Conservation (phyloP, 2,888 invertebrate species). For the Trissolcus japonicus region DNA sequence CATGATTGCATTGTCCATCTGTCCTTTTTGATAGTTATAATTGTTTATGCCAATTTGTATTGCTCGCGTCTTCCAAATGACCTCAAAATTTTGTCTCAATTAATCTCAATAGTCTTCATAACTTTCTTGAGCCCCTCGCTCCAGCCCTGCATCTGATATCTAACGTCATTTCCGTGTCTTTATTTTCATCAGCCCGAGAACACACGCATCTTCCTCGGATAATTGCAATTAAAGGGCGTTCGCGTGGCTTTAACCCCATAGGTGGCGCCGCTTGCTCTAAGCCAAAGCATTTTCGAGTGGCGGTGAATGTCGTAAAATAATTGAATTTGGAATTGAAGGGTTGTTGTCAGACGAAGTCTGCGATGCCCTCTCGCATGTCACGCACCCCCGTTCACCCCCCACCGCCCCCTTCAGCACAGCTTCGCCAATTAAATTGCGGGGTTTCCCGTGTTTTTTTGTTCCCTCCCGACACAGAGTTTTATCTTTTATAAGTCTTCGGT, state of each 20-base stretch:
- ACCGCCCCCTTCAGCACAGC: conserved; percentile 22
- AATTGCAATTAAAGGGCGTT: conserved; percentile 43
- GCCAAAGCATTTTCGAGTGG: conserved; percentile 61
- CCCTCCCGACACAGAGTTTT: conserved; percentile 27
- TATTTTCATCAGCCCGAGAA: conserved; percentile 1
- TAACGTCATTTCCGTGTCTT: conserved; percentile 3
- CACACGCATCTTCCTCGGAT: conserved; percentile 5
- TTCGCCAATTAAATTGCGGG: conserved; percentile 74
- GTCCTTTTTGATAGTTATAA: too few relatives aligned
- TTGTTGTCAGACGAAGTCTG: conserved; percentile 62
- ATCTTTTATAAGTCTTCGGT: conserved; percentile 55
- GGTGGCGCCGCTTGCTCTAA: conserved; percentile 11
- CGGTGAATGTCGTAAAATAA: conserved; percentile 67
- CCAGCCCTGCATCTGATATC: neutral
- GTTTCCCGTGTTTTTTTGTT: conserved; percentile 64
- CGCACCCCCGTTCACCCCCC: conserved; percentile 20
- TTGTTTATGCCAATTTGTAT: too few relatives aligned
- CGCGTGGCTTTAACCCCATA: conserved; percentile 11
- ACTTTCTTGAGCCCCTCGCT: neutral
- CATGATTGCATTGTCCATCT: too few relatives aligned
- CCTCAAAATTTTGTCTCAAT: too few relatives aligned
- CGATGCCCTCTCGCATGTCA: conserved; percentile 47
- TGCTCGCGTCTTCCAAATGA: too few relatives aligned
- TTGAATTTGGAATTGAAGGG: conserved; percentile 74
- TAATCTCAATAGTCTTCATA: neutral